Evolutionary conservation across 30 jellyfish, hydroid and myxozoan species (phyloP).

Genomic region (Turritopsis dohrnii): DNA sequence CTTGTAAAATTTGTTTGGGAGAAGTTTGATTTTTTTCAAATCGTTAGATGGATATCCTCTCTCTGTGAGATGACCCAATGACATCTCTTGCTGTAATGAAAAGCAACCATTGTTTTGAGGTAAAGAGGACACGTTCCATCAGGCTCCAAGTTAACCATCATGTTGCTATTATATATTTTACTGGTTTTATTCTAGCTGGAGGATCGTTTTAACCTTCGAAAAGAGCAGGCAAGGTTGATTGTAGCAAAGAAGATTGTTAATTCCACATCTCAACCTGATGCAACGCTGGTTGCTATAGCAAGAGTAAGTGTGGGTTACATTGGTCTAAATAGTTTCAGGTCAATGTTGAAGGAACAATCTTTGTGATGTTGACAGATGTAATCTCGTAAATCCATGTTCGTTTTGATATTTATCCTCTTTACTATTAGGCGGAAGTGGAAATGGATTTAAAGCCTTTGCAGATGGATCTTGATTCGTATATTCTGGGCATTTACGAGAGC

Average conservation of each 20-base stretch:
- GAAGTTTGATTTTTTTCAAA: no score
- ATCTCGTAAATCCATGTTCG: not conserved
- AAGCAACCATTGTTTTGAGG: not conserved
- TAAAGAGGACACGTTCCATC: no score
- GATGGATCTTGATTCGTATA: slow-evolving; percentile 31
- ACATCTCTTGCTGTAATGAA: no score
- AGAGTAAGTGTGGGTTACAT: not conserved
- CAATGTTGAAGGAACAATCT: no score
- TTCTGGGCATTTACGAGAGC: slow-evolving; percentile 30
- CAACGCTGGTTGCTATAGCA: not conserved
- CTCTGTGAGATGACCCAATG: no score
- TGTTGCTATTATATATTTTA: not conserved
- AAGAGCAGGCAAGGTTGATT: slow-evolving; percentile 28
- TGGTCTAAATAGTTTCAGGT: no score
- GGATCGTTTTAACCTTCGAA: slow-evolving; percentile 1
- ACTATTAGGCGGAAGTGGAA: slow-evolving; percentile 27
- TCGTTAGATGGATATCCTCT: no score
- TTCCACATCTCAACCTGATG: not conserved
- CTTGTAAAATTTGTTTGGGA: no score
- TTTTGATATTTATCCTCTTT: not conserved
- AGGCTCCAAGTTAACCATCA: no score
- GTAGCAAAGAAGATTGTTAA: not conserved
- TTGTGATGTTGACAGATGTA: no score
- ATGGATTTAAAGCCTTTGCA: slow-evolving; percentile 27
- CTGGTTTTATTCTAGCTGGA: slow-evolving; percentile 20